Evolutionary conservation across 1,140 invertebrate genomes (phyloP), one percentile per base, ranked within the genome.

Genomic region (Drosophila teissieri): DNA sequence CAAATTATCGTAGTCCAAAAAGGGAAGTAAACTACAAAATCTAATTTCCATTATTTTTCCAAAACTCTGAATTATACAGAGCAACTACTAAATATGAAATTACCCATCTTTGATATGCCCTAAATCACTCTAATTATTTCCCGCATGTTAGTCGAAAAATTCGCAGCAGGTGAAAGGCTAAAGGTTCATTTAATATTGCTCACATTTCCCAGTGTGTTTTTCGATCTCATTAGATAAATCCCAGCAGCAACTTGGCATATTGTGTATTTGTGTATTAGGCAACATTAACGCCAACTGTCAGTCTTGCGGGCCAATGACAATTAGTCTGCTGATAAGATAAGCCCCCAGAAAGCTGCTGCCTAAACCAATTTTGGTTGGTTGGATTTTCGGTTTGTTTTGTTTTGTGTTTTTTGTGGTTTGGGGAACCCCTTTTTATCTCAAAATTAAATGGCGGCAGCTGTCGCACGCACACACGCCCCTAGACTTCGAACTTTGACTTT

Each of bases 361-460:
- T 89, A 89, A 88, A 88, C 83, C 84, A 88, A 88, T 88, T 88
- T 89, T 42, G 72, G 46, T 69, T 63, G 31, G 53, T 40, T 57
- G 61, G 27, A 39, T 69, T 64, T 36, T 37, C 24, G 60, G 37
- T 46, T 45, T 22, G 37, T 46, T 45, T 22, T 10, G 7, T 31
- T 46, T 10, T 31, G 7, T 31, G 19, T 51, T 4, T 65, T 39
- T 37, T 53, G n/a, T 40, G 22, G 48, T 27, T 34, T 34, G 34
- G 31, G 15, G 39, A 63, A 51, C 82, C 74, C 77, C 80, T 88
- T 86, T 88, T 68, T 85, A 68, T 85, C 78, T 73, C 64, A 75
- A 82, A 86, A 83, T 83, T 78, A 89, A 89, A 89, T 88, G 83
- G 83, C 76, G 79, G 72, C 83, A 88, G 79, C 84, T 88, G 83